Base-by-base conservation (phyloP, 2,113 vertebrate species). In the Gadus chalcogrammus region DNA sequence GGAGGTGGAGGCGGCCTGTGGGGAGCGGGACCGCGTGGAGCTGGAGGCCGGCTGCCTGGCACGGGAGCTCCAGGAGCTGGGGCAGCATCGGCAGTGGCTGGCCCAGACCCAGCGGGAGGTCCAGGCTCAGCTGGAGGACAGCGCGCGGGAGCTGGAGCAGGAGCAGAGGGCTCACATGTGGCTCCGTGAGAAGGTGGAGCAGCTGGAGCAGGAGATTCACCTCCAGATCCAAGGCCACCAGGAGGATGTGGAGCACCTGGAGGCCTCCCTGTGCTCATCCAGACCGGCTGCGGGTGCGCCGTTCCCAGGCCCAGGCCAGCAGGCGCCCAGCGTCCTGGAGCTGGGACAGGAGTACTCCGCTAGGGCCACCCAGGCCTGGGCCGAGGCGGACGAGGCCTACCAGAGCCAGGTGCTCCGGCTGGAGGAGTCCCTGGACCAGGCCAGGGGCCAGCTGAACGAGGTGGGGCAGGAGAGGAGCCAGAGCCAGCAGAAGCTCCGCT, bases 151-250 rank as follows among this genome's bases (percentile, higher is more conserved):
- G 67, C 74, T 95, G 74, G 94, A 96, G 70, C 93, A 95, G 59
- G 97, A 99, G 75, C 84, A 77, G 64, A 81, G 93, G 61, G 93
- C 93, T 0, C 94, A 92, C 84, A 89, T 88, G 58, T 94, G 95
- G 94, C 89, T 98, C 73, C 87, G 88, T 75, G 85, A 93, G 70
- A 91, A 88, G 74, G 92, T 89, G 0, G 74, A 64, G 4, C 93
- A 94, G 79, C 88, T 99, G 82, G 93, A 96, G 84, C 83, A 90
- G 6, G 95, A 99, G 86, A 79, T 93, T 67, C 89, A 82, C 74
- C 65, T 82, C 5, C 69, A 94, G 53, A 75, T 91, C 73, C 90
- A 91, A 53, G 87, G 83, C 24, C 95, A 98, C 59, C 87, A 93
- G 70, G 92, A 96, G 31, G 94, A 97, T n/a, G 88, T 94, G 75